Evolutionary conservation across 1,140 invertebrate genomes (phyloP).

Genomic region (Capitella teleta): DNA sequence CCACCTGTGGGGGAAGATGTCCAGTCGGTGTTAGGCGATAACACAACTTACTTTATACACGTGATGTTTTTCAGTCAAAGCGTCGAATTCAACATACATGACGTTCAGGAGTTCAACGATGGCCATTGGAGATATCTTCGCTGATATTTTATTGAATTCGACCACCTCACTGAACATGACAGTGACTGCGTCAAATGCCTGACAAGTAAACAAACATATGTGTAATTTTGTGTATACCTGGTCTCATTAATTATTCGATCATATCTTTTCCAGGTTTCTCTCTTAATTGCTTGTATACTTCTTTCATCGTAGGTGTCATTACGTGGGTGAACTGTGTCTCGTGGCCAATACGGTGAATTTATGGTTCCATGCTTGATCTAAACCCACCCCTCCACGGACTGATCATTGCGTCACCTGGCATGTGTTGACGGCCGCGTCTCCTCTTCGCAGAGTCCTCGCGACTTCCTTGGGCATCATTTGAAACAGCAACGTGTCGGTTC

Average conservation of each 20-base stretch:
- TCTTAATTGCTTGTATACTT: background rate
- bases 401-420: slow-evolving; percentile 76
- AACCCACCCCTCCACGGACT: too few species aligned
- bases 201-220: slow-evolving; percentile 11
- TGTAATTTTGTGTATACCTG: background rate
- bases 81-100: slow-evolving; percentile 44
- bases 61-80: slow-evolving; percentile 72
- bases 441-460: slow-evolving; percentile 77
- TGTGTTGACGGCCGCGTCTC: slow-evolving; percentile 85
- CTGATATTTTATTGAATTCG: slow-evolving; percentile 91
- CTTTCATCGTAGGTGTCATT: background rate
- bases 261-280: background rate
- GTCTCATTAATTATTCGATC: background rate
- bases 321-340: slow-evolving; percentile 45
- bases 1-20: slow-evolving; percentile 12
- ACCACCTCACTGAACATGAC: slow-evolving; percentile 94
- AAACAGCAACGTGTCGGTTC: slow-evolving; percentile 88
- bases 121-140: slow-evolving; percentile 82
- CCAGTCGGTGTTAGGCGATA: background rate
- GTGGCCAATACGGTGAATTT: too few species aligned
- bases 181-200: slow-evolving; percentile 91
- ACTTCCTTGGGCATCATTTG: slow-evolving; percentile 95
- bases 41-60: slow-evolving; percentile 72
- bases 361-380: too few species aligned
- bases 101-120: slow-evolving; percentile 91